Evolutionary conservation across 2,888 invertebrate species (phyloP).

Genomic region (Ceraclea dissimilis): DNA sequence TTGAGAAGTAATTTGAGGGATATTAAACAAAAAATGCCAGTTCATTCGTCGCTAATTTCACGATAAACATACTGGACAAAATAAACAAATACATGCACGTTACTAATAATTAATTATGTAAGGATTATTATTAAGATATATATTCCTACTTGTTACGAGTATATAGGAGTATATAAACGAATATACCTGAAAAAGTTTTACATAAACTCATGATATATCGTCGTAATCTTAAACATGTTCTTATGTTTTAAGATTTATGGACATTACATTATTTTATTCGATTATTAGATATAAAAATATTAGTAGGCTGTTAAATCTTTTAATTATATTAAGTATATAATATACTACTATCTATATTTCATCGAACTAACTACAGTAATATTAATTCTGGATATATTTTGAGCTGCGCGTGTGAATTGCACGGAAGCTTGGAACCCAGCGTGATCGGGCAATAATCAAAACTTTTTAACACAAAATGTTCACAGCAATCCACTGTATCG

Average conservation of each 20-base stretch:
- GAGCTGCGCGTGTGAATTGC: background rate
- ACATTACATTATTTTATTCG: background rate
- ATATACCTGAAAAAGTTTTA: background rate
- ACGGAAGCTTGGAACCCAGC: background rate
- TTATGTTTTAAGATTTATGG: background rate
- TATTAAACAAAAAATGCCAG: too few species aligned
- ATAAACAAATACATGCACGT: too few species aligned
- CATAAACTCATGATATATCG: background rate
- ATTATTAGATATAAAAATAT: conserved; percentile 2
- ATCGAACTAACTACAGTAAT: background rate
- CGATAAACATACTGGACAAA: too few species aligned
- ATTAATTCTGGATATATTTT: background rate
- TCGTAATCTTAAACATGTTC: background rate
- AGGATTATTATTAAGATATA: too few species aligned
- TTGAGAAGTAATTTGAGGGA: too few species aligned
- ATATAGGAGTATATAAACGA: background rate
- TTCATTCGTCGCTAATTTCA: too few species aligned
- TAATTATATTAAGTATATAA: background rate
- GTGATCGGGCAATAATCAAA: background rate
- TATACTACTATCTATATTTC: background rate
- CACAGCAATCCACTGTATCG: too few species aligned
- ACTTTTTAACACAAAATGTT: too few species aligned
- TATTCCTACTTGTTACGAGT: too few species aligned
- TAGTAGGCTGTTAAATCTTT: background rate
- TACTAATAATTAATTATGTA: too few species aligned